Conservation (phyloP, 2,113 vertebrate species). For the Ptychochromis oligacanthus region DNA sequence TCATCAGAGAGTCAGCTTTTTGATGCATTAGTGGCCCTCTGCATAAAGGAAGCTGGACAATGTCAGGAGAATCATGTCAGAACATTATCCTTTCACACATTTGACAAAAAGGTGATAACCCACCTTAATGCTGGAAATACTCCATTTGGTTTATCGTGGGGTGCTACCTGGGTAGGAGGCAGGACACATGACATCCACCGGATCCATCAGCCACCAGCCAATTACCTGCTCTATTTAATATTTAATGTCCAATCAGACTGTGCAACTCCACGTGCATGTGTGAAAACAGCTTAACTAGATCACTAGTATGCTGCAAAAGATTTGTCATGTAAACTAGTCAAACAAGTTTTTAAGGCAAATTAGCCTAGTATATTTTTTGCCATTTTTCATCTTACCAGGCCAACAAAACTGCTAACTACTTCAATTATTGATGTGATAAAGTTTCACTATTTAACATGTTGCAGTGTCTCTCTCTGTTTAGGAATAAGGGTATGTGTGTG, state of each 20-base stretch:
- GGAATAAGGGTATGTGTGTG: conserved; percentile 26
- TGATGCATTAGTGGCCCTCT: not conserved
- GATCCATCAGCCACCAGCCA: not conserved
- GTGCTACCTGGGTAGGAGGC: not conserved
- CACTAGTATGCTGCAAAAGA: not conserved
- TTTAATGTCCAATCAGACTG: not conserved
- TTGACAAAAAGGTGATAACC: not conserved
- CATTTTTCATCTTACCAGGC: not conserved
- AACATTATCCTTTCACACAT: not conserved
- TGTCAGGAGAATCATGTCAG: not conserved
- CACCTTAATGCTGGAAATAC: not conserved
- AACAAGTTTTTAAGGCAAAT: not conserved
- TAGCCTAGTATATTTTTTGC: not conserved
- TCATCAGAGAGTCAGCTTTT: not conserved
- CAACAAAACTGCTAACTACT: not conserved
- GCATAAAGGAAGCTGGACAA: not conserved
- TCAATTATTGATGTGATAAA: not conserved
- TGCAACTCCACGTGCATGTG: not conserved
- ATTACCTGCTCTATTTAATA: not conserved
- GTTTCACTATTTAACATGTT: not conserved
- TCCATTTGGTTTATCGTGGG: not conserved
- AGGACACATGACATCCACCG: not conserved
- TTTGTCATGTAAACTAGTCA: not conserved
- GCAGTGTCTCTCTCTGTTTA: conserved; percentile 30
- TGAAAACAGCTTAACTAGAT: not conserved